phyloP scores from a whole-genome alignment of 2,797 vertebrate genomes.

The Pristis pectinata region DNA sequence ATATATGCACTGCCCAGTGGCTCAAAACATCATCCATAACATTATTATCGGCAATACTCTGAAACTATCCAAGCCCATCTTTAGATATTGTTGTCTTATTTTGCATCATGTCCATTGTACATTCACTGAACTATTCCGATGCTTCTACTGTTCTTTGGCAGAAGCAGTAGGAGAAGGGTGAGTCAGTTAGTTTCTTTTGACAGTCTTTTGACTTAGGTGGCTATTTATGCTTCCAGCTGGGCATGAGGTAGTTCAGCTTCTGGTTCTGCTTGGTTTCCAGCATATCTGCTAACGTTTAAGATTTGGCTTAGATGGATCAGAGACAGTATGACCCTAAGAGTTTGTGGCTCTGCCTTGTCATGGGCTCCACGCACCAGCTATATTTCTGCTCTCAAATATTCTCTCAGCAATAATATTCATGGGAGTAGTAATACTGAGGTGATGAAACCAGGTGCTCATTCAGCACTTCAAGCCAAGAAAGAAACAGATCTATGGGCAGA shows the following conservation, averaged over 20 bases:
- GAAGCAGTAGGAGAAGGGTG: background rate
- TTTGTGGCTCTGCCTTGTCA: background rate
- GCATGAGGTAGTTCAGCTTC: background rate
- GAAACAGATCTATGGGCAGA: background rate
- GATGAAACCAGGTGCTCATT: background rate
- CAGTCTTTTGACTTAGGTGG: background rate
- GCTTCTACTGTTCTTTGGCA: background rate
- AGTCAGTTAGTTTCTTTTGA: background rate
- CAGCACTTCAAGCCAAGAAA: background rate
- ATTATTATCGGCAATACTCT: too few species aligned
- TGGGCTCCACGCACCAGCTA: background rate
- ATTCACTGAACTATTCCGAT: too few species aligned
- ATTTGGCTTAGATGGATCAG: background rate
- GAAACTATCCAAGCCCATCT: background rate
- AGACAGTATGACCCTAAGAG: background rate
- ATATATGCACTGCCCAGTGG: background rate
- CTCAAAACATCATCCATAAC: too few species aligned
- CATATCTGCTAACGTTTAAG: background rate
- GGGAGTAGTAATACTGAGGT: background rate
- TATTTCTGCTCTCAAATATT: background rate
- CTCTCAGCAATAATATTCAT: background rate
- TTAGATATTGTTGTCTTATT: background rate
- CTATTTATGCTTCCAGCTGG: background rate
- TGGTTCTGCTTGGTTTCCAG: background rate
- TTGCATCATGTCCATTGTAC: background rate